Percentiles rank a stretch among this genome's conserved stretches.
Evolutionary conservation across 2,113 vertebrate species (phyloP).

Genomic region (Brienomyrus longianalis): DNA sequence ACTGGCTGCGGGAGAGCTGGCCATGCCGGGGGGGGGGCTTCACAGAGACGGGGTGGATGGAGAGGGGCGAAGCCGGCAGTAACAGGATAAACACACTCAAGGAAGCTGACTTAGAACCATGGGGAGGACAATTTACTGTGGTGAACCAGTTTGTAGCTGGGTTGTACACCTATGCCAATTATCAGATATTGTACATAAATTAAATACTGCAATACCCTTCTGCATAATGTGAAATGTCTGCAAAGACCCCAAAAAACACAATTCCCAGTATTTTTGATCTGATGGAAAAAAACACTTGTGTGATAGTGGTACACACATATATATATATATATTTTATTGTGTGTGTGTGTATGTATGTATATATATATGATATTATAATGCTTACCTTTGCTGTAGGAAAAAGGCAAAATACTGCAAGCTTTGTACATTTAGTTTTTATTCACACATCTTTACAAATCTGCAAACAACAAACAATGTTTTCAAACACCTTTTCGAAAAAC

Average conservation of each 20-base stretch:
- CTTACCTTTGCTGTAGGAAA: not conserved
- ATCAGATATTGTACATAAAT: not conserved
- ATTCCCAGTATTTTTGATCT: not conserved
- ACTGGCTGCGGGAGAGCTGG: slow-evolving; percentile 10
- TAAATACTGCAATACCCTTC: not conserved
- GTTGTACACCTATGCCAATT: not conserved
- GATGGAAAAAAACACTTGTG: not conserved
- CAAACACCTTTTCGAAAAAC: not conserved
- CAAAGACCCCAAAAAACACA: not conserved
- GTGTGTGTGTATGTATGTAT: too few species aligned
- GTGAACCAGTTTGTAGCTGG: not conserved
- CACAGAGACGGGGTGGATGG: not conserved
- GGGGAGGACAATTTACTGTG: not conserved
- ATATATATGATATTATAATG: not conserved
- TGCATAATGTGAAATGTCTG: not conserved
- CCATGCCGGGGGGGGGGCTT: not conserved
- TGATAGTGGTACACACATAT: not conserved
- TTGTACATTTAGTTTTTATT: slow-evolving; percentile 46
- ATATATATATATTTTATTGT: too few species aligned
- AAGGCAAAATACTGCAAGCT: not conserved
- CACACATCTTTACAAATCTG: slow-evolving; percentile 45
- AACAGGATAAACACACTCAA: not conserved
- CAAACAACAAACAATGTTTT: slow-evolving; percentile 40
- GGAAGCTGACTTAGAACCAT: not conserved
- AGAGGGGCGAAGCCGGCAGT: not conserved